phyloP scores from a whole-genome alignment of 2,888 invertebrate species.

The Rutpela maculata region DNA sequence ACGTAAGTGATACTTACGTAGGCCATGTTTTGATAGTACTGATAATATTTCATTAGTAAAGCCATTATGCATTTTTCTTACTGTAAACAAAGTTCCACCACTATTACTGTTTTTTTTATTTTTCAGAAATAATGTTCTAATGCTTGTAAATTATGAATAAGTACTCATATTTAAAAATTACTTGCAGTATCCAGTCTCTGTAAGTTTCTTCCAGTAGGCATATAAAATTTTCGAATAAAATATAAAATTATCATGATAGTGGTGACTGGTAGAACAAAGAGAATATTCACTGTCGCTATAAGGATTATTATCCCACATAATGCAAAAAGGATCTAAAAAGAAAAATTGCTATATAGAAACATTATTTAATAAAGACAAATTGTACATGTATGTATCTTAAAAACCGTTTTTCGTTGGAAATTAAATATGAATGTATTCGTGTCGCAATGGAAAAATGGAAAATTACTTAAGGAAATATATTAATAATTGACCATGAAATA shows the following conservation, averaged over 20 bases:
- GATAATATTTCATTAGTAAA: background rate
- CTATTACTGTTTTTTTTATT: background rate
- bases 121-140: background rate
- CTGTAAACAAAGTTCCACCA: background rate
- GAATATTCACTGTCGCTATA: constrained; percentile 53
- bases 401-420: too few relatives aligned
- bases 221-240: constrained; percentile 54
- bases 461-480: too few relatives aligned
- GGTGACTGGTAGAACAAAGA: constrained; percentile 54
- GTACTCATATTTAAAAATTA: constrained; percentile 45
- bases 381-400: too few relatives aligned
- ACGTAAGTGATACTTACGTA: too few relatives aligned
- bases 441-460: too few relatives aligned
- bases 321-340: constrained; percentile 54
- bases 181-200: constrained; percentile 59
- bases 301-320: constrained; percentile 55
- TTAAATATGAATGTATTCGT: background rate
- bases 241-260: constrained; percentile 51
- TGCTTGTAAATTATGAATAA: background rate
- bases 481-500: too few relatives aligned
- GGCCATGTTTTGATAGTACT: too few relatives aligned
- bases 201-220: constrained; percentile 59
- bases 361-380: background rate
- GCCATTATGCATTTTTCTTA: background rate
- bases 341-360: constrained; percentile 16